These are phyloP conservation scores for Polypterus senegalus DNA, from an alignment of 2,113 vertebrate genomes.

Conservation along the genomic window DNA sequence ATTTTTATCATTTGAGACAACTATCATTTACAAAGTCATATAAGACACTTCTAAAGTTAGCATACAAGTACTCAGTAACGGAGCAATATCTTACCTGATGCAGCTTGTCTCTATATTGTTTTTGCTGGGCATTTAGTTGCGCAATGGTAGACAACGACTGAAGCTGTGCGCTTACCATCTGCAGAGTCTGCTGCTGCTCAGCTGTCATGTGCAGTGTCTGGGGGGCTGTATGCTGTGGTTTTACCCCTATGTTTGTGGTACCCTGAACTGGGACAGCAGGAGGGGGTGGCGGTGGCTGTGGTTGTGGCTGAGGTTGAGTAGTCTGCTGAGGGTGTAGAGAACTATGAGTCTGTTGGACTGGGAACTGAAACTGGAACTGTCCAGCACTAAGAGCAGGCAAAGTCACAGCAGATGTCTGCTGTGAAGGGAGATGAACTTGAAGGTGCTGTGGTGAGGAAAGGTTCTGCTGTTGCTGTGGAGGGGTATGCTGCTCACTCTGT, in stretches of 20 bases:
- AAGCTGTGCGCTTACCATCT: conserved; percentile 62
- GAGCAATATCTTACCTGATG: conserved; percentile 58
- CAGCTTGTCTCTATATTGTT: conserved; percentile 72
- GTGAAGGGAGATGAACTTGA: conserved; percentile 14
- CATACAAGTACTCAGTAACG: too few relatives aligned
- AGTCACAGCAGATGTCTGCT: too few relatives aligned
- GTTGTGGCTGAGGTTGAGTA: conserved; percentile 3
- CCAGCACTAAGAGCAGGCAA: background rate
- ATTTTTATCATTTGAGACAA: too few relatives aligned
- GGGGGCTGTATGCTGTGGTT: conserved; percentile 43
- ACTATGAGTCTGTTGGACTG: conserved; percentile 12
- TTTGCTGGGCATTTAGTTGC: conserved; percentile 59
- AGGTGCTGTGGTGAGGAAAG: conserved; percentile 11
- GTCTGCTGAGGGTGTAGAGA: conserved; percentile 20
- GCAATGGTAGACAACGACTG: conserved; percentile 54
- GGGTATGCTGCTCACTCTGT: conserved; percentile 21
- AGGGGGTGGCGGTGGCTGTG: conserved; percentile 29
- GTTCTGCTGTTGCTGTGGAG: conserved; percentile 5
- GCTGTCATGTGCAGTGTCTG: conserved; percentile 47
- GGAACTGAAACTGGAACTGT: conserved; percentile 17
- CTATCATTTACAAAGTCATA: too few relatives aligned
- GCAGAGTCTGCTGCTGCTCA: conserved; percentile 69
- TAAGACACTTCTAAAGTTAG: too few relatives aligned
- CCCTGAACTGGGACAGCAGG: conserved; percentile 14
- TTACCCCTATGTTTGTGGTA: conserved; percentile 31